phyloP scores from a whole-genome alignment of 2,888 invertebrate genomes.

The Meiosimyza decipiens region DNA sequence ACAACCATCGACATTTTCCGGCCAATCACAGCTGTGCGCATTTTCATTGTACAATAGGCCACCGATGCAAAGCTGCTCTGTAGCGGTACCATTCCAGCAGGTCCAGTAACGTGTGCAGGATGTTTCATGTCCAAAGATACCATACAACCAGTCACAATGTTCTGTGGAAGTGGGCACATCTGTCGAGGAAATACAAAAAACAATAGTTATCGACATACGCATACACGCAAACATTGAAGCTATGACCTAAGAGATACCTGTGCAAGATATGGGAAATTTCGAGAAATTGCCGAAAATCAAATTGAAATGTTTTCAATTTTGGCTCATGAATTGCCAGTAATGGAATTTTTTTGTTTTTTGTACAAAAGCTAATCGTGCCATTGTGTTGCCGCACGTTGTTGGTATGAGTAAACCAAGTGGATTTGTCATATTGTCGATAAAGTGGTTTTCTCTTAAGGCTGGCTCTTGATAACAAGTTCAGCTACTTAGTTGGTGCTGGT shows the following conservation, averaged over 20 bases:
- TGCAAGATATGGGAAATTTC: constrained; percentile 19
- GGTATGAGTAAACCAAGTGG: too few relatives aligned
- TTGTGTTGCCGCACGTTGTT: too few relatives aligned
- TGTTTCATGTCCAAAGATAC: constrained; percentile 93
- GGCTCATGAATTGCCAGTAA: constrained; percentile 37
- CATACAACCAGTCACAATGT: constrained; percentile 93
- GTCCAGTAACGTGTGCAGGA: constrained; percentile 95
- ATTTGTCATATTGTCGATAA: too few relatives aligned
- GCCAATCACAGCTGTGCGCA: constrained; percentile 93
- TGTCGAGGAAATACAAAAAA: constrained; percentile 57
- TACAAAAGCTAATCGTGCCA: neutral
- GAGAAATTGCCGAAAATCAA: constrained; percentile 32
- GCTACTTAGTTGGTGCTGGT: too few relatives aligned
- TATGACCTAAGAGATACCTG: neutral
- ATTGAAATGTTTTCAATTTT: constrained; percentile 36
- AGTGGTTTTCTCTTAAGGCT: too few relatives aligned
- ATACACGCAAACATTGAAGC: neutral
- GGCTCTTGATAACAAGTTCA: too few relatives aligned
- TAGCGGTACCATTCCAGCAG: constrained; percentile 94
- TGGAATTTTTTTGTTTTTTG: constrained; percentile 20
- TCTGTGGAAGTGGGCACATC: constrained; percentile 86
- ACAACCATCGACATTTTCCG: constrained; percentile 91
- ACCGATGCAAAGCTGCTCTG: constrained; percentile 91
- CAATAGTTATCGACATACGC: constrained; percentile 29
- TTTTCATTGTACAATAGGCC: constrained; percentile 90